A percentile compares a stretch with the other conserved stretches of the same genome.
Conservation (phyloP, 2,797 vertebrate species). For the Vireo griseus region DNA sequence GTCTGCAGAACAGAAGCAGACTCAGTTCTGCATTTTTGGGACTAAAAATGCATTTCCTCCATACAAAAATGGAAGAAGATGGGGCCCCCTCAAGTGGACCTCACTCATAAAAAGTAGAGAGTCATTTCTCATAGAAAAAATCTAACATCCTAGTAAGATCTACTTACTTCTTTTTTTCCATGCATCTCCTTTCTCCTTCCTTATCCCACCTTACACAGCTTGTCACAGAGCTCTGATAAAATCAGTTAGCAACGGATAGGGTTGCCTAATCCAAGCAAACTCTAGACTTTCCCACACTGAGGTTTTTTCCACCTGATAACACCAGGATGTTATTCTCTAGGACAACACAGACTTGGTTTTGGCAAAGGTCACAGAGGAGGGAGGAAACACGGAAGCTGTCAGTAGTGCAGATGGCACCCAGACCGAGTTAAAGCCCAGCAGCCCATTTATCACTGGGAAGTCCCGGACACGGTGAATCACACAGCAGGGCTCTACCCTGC, state of each 20-base stretch:
- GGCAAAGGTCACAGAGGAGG: not conserved
- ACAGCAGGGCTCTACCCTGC: not conserved
- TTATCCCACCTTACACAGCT: not conserved
- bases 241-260: constrained; percentile 8
- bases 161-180: not conserved
- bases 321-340: constrained; percentile 33
- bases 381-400: constrained; percentile 34
- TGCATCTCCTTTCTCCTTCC: not conserved
- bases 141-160: not conserved
- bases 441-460: not conserved
- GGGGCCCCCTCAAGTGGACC: not conserved
- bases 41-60: not conserved
- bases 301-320: not conserved
- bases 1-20: not conserved
- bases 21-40: not conserved
- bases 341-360: not conserved
- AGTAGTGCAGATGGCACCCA: not conserved
- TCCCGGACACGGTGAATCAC: not conserved
- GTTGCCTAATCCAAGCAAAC: constrained; percentile 32
- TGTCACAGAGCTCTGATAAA: not conserved
- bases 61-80: not conserved
- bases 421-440: not conserved
- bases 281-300: not conserved
- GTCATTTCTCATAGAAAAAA: not conserved
- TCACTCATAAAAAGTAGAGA: not conserved